A percentile compares a stretch with the other conserved stretches of the same genome.
Conservation (phyloP, 2,113 vertebrate genomes). For the Brachyhypopomus occidentalis region DNA sequence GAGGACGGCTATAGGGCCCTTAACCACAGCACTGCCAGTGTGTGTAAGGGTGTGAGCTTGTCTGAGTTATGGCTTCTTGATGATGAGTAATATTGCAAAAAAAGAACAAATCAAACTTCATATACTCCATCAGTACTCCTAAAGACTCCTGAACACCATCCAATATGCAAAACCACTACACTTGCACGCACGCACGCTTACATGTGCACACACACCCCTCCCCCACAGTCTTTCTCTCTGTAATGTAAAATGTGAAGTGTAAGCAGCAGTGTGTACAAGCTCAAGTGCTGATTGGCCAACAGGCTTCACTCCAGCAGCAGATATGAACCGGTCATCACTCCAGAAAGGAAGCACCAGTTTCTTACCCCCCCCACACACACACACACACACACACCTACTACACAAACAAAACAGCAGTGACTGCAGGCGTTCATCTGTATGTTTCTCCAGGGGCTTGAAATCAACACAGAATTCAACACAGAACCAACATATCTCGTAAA, state of each 20-base stretch:
- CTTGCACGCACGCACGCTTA: neutral
- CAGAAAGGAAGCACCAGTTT: neutral
- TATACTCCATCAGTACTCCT: too few species aligned
- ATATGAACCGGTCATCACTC: conserved; percentile 18
- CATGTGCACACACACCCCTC: conserved; percentile 22
- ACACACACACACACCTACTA: too few species aligned
- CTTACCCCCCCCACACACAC: too few species aligned
- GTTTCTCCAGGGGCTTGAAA: too few species aligned
- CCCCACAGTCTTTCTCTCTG: neutral
- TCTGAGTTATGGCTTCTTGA: neutral
- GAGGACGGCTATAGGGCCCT: neutral
- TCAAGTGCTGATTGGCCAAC: conserved; percentile 2
- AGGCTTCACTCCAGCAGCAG: neutral
- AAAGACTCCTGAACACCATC: neutral
- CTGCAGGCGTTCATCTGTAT: too few species aligned
- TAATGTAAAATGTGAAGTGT: conserved; percentile 12
- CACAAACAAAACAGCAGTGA: too few species aligned
- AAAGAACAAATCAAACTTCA: neutral
- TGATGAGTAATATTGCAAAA: neutral
- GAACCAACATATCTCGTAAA: too few species aligned
- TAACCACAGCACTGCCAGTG: neutral
- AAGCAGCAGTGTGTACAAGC: conserved; percentile 8
- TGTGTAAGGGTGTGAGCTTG: neutral
- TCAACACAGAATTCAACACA: too few species aligned
- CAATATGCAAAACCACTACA: neutral